Base-by-base conservation (phyloP, 2,888 invertebrate genomes). In the Phyllotreta striolata region DNA sequence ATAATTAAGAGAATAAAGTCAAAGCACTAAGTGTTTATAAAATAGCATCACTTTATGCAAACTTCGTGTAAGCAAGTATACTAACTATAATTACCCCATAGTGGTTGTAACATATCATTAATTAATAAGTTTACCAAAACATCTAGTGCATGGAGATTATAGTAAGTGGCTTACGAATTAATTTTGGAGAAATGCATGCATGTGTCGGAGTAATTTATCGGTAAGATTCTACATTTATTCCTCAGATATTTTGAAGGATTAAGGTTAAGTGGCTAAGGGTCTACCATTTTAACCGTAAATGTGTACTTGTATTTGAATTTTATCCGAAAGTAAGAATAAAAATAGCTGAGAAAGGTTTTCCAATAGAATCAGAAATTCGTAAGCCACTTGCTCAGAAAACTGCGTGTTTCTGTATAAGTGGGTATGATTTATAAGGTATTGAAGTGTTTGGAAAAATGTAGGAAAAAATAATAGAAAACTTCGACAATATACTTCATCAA, bases 11-110 rank as follows among this genome's bases (percentile, higher is more conserved):
- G 66, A 72, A 74, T 74, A 74, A 74, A 74, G 74, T 76, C 74
- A 76, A 76, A 77, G 77, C 76, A 78, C 77, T 75, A 54, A 59
- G 69, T 69, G 65, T 67, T 65, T 62, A 63, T 64, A 63, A 59
- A 65, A 61, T 55, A 64, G 55, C 66, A 64, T 65, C 67, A 70
- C 70, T 69, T 68, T 70, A 69, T 71, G 71, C 69, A 71, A 73
- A 68, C 70, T 67, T 74, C 75, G 57, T 24, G 9, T 47, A 14
- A 47, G 14, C 34, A 47, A 24, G 24, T 24, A 24, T 24, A 24
- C 24, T 24, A 24, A 24, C 4, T 24, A 24, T 24, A 24, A 24
- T 24, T 24, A 24, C 24, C 47, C 47, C 12, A 9, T 14, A 44
- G 14, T 44, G 10, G 10, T 44, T 44, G 44, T 44, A 47, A 47